These are phyloP conservation scores for Theristicus caerulescens DNA, from an alignment of 2,113 vertebrate species.

Conservation along the genomic window DNA sequence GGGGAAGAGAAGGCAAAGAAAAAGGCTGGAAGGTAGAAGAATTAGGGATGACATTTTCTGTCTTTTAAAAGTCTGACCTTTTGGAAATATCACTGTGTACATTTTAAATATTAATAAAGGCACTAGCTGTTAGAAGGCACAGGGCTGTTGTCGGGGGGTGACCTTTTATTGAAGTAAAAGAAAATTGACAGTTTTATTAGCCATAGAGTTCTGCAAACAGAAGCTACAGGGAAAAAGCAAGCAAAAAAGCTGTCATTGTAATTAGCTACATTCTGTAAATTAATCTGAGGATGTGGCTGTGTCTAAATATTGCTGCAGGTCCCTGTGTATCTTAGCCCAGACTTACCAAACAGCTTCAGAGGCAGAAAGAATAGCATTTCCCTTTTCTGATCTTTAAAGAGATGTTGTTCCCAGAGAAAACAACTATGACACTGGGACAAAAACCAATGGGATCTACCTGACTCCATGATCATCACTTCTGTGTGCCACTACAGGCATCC, in stretches of 20 bases:
- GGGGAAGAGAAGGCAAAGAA: background rate
- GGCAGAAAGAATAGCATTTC: background rate
- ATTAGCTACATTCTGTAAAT: conserved; percentile 66
- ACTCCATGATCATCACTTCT: background rate
- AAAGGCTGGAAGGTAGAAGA: conserved; percentile 25
- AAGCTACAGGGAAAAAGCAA: conserved; percentile 44
- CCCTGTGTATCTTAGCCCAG: background rate
- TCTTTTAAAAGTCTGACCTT: conserved; percentile 90
- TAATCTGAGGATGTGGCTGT: background rate
- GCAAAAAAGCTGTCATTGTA: conserved; percentile 44
- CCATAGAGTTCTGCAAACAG: conserved; percentile 47
- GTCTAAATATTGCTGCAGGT: background rate
- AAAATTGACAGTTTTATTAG: conserved; percentile 82
- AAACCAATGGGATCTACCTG: background rate
- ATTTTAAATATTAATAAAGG: conserved; percentile 96
- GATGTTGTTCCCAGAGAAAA: background rate
- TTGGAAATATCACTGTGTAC: conserved; percentile 95
- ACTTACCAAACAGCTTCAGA: background rate
- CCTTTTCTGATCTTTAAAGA: background rate
- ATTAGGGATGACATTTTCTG: conserved; percentile 78
- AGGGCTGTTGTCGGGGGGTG: conserved; percentile 75
- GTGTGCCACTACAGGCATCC: background rate
- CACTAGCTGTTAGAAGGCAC: conserved; percentile 74
- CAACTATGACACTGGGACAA: background rate
- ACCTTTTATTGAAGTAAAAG: conserved; percentile 81